These are phyloP conservation scores for Ibycter americanus DNA, from an alignment of 2,797 vertebrate genomes.

Conservation along the genomic window DNA sequence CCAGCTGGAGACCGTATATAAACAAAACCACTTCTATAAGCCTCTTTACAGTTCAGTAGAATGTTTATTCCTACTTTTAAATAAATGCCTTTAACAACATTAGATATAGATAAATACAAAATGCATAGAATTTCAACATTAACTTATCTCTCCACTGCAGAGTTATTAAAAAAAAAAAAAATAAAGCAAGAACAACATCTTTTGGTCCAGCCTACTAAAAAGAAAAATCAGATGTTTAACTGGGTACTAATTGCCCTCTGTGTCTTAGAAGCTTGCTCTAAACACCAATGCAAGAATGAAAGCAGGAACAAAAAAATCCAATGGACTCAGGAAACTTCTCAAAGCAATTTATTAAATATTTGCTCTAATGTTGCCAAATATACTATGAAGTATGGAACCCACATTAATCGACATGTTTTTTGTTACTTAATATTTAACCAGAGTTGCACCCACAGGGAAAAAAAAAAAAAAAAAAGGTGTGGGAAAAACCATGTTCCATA, in stretches of 20 bases:
- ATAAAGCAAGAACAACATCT: neutral
- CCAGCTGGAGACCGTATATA: conserved; percentile 22
- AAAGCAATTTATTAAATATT: neutral
- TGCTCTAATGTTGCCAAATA: neutral
- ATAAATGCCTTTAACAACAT: neutral
- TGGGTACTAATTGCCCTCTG: neutral
- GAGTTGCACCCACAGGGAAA: too few species aligned
- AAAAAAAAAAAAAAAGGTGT: neutral
- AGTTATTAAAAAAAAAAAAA: neutral
- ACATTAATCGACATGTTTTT: neutral
- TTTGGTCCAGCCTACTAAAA: neutral
- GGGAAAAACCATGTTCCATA: neutral
- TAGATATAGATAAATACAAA: neutral
- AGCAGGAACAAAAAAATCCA: neutral
- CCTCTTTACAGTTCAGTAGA: neutral
- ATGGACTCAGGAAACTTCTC: neutral
- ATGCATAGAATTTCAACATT: neutral
- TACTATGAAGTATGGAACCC: neutral
- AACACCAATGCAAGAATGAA: neutral
- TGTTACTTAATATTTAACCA: neutral
- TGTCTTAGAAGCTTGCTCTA: neutral
- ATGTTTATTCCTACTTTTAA: neutral
- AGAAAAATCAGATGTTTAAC: neutral
- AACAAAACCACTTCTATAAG: conserved; percentile 17
- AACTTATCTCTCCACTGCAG: neutral